Percentiles rank a stretch among this genome's conserved stretches.
These are phyloP conservation scores for Notodromas monacha DNA, from an alignment of 2,888 invertebrate genomes.

Conservation along the genomic window DNA sequence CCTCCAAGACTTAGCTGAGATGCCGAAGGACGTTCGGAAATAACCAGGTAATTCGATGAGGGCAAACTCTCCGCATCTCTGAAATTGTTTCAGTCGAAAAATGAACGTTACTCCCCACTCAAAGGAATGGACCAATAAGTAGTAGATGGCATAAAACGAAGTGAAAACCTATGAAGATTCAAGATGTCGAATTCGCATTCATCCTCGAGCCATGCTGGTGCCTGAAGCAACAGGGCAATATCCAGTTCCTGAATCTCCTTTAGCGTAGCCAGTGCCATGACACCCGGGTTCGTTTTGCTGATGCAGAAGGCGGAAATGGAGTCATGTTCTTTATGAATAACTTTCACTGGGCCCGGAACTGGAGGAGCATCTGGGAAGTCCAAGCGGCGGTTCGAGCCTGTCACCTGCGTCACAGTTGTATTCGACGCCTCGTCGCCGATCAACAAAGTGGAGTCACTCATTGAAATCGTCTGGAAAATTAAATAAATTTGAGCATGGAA, in stretches of 20 bases:
- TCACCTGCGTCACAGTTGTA: slow-evolving; percentile 14
- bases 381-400: not conserved
- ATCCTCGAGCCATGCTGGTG: slow-evolving; percentile 76
- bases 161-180: slow-evolving; percentile 14
- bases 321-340: slow-evolving; percentile 95
- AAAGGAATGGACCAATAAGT: too few species aligned
- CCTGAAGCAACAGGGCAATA: slow-evolving; percentile 57
- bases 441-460: slow-evolving; percentile 2
- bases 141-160: too few species aligned
- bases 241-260: slow-evolving; percentile 94
- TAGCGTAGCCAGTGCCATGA: slow-evolving; percentile 69
- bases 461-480: too few species aligned
- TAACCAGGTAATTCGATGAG: slow-evolving; percentile 54
- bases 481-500: too few species aligned
- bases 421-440: slow-evolving; percentile 9
- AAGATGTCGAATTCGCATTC: slow-evolving; percentile 87
- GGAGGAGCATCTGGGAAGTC: slow-evolving; percentile 4
- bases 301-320: slow-evolving; percentile 87
- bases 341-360: slow-evolving; percentile 48
- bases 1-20: slow-evolving; percentile 21
- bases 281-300: slow-evolving; percentile 53
- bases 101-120: too few species aligned
- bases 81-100: too few species aligned
- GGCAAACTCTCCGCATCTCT: slow-evolving; percentile 40
- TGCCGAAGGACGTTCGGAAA: slow-evolving; percentile 29